phyloP scores from a whole-genome alignment of 2,888 invertebrate species.

The Caenorhabditis afra region DNA sequence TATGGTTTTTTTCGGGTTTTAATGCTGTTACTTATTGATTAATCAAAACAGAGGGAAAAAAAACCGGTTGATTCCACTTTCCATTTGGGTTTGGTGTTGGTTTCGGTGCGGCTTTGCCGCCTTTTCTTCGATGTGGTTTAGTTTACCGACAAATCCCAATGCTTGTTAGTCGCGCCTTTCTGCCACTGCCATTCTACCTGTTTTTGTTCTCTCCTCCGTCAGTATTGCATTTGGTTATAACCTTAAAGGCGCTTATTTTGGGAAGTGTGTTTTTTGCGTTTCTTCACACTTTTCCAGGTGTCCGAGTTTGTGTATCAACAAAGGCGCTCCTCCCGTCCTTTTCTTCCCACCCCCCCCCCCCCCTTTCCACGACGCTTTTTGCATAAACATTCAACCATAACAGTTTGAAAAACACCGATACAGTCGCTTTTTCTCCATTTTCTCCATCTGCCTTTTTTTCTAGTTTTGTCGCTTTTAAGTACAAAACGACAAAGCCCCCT shows the following conservation, averaged over 20 bases:
- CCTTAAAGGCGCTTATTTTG: no score
- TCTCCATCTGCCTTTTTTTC: conserved; percentile 7
- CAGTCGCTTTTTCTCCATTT: neutral
- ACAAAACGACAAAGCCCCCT: conserved; percentile 23
- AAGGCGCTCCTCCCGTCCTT: conserved; percentile 21
- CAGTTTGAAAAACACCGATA: conserved; percentile 7
- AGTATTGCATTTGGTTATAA: no score
- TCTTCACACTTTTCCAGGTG: neutral
- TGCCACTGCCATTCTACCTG: no score
- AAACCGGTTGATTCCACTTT: conserved; percentile 25
- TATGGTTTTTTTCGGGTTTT: conserved; percentile 1
- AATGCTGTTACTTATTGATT: neutral
- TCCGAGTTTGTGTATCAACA: conserved; percentile 35
- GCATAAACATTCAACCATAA: conserved; percentile 20
- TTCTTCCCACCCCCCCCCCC: conserved; percentile 1
- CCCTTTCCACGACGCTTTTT: conserved; percentile 10
- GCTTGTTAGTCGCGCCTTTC: no score
- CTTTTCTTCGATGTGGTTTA: no score
- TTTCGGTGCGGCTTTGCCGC: no score
- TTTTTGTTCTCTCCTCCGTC: no score
- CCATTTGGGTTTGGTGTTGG: conserved; percentile 8
- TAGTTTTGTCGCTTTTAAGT: conserved; percentile 8
- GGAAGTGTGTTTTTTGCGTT: no score
- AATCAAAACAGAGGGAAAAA: neutral
- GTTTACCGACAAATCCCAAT: no score